Base-by-base conservation (phyloP, 2,113 vertebrate species). In the Gymnorhina tibicen region DNA sequence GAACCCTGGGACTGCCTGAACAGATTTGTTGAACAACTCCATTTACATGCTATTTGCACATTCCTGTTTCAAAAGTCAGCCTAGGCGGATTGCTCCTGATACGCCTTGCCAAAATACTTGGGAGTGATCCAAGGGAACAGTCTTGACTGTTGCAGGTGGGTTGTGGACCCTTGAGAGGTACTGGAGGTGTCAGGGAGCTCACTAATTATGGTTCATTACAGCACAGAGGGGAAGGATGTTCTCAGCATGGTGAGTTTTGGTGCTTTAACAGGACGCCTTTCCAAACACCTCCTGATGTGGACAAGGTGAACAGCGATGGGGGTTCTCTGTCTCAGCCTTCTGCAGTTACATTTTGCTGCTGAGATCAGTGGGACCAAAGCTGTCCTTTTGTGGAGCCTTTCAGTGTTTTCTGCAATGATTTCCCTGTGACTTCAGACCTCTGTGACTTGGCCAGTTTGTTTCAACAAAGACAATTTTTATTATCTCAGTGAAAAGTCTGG, bases 381-480 rank as follows among this genome's bases (percentile, higher is more conserved):
- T 63, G 55, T 55, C 60, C 47, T 84, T 93, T 41, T 3, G 5
- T 24, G 68, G 55, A 77, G 60, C 76, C 35, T 80, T 88, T 39
- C 50, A 33, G 79, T 4, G 0, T 89, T 93, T 73, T 46, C 76
- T 27, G 2, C 39, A 35, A 70, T 4, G 42, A 70, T 72, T 93
- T 96, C 77, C 76, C 82, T n/a, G 77, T 10, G 9, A 84, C 77
- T 89, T 78, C 60, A 81, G 86, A 55, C 73, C 84, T 81, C 79
- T 50, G 84, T 4, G 15, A n/a, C 77, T 87, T 23, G 70, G 84
- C 77, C 73, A 35, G 59, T 70, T 81, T 15, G 20, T 52, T 85
- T 59, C 83, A 75, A 91, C 85, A 92, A 93, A 89, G 87, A 47
- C 78, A 86, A 56, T 59, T 94, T 91, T 96, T 93, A 96, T 97